A percentile compares a stretch with the other conserved stretches of the same genome.
Evolutionary conservation across 2,888 invertebrate species (phyloP).

Genomic region (Neoaliturus tenellus): DNA sequence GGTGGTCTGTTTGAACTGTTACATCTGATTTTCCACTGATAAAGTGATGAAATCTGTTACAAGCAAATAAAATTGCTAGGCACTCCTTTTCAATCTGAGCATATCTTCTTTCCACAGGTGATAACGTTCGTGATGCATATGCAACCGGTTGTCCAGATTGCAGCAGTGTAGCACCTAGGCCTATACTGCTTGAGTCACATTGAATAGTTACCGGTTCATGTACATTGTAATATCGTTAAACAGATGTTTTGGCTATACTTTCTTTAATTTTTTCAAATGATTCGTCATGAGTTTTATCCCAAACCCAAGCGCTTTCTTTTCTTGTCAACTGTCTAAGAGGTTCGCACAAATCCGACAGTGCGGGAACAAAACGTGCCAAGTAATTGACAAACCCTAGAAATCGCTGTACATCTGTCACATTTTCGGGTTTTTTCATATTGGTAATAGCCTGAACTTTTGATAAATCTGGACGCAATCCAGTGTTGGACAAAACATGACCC

Average conservation of each 20-base stretch:
- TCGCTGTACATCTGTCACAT: conserved; percentile 61
- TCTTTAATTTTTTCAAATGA: conserved; percentile 43
- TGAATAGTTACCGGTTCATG: conserved; percentile 34
- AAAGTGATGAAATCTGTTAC: conserved; percentile 53
- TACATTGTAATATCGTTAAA: conserved; percentile 36
- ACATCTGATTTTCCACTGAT: conserved; percentile 40
- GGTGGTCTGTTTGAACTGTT: conserved; percentile 44
- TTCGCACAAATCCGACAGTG: conserved; percentile 65
- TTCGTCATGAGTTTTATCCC: too few relatives aligned
- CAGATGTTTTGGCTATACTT: background rate
- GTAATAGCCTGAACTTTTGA: conserved; percentile 57
- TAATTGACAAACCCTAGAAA: too few relatives aligned
- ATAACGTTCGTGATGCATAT: conserved; percentile 50
- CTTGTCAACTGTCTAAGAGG: conserved; percentile 61
- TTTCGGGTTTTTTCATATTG: conserved; percentile 59
- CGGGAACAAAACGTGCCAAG: conserved; percentile 63
- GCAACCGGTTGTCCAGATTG: conserved; percentile 45
- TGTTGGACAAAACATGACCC: conserved; percentile 45
- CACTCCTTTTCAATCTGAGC: conserved; percentile 55
- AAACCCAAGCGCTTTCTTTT: too few relatives aligned
- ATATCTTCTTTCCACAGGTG: conserved; percentile 41
- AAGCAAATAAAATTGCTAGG: conserved; percentile 52
- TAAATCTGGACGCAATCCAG: conserved; percentile 45
- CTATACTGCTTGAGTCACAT: too few relatives aligned
- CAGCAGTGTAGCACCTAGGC: conserved; percentile 46